These are phyloP conservation scores for Saccostrea glomerata DNA, from an alignment of 1,140 invertebrate genomes.

Conservation along the genomic window DNA sequence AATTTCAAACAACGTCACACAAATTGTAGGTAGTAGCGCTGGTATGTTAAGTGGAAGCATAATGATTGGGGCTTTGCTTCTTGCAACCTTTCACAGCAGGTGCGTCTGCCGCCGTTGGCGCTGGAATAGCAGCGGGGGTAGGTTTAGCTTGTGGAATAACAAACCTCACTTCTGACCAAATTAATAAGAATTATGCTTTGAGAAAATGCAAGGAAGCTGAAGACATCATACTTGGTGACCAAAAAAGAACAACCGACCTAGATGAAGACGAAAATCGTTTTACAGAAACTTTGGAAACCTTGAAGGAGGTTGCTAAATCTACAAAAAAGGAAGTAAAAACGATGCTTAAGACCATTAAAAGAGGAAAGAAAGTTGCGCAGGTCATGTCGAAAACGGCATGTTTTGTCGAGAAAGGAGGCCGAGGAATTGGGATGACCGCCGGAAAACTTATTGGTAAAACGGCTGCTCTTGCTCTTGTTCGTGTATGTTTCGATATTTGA, in stretches of 20 bases:
- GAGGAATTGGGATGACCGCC: not conserved
- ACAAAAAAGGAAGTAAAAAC: not conserved
- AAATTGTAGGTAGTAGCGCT: conserved; percentile 13
- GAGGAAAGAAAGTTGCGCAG: not conserved
- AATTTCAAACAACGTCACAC: conserved; percentile 7
- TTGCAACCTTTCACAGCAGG: conserved; percentile 25
- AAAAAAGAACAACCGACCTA: not conserved
- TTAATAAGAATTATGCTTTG: not conserved
- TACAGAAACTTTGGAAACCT: not conserved
- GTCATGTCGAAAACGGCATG: not conserved
- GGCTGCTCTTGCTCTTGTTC: not conserved
- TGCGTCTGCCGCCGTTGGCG: not conserved
- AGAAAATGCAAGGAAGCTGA: conserved; percentile 20
- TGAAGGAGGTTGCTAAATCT: not conserved
- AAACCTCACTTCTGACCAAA: not conserved
- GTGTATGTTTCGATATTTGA: conserved; percentile 13
- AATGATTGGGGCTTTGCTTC: not conserved
- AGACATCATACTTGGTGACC: not conserved
- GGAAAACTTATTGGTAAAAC: not conserved
- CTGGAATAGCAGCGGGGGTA: not conserved
- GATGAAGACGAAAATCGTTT: not conserved
- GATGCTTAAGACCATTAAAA: not conserved
- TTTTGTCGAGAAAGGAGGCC: not conserved
- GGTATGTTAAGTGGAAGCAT: not conserved
- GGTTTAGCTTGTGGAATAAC: not conserved